These are phyloP conservation scores for Julus scanicus DNA, from an alignment of 2,888 invertebrate species.

Conservation along the genomic window DNA sequence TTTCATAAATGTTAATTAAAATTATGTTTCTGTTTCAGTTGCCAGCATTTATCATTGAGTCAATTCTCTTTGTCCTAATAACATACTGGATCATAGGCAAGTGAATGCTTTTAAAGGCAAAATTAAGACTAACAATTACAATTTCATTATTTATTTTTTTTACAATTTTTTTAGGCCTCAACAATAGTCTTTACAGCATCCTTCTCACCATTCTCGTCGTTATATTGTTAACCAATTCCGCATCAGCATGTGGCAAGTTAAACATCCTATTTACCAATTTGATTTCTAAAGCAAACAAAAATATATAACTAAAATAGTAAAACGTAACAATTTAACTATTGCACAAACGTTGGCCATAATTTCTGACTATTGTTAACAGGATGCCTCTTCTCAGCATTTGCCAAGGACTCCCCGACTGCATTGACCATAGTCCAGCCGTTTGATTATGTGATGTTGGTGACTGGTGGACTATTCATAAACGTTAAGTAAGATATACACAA, in stretches of 20 bases:
- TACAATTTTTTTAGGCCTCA: slow-evolving; percentile 55
- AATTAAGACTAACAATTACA: background rate
- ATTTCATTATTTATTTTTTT: background rate
- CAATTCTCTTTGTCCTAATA: slow-evolving; percentile 81
- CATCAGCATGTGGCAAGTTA: slow-evolving; percentile 83
- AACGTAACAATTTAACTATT: too few relatives aligned
- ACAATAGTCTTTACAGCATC: slow-evolving; percentile 74
- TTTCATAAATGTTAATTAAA: too few relatives aligned
- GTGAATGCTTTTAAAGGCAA: slow-evolving; percentile 59
- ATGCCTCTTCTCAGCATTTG: slow-evolving; percentile 85
- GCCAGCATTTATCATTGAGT: slow-evolving; percentile 86
- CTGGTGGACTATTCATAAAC: slow-evolving; percentile 85
- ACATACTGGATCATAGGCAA: slow-evolving; percentile 91
- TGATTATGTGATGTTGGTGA: slow-evolving; percentile 87
- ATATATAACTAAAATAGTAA: background rate
- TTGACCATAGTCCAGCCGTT: slow-evolving; percentile 88
- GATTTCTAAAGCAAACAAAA: background rate
- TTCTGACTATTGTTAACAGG: slow-evolving; percentile 69
- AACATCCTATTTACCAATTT: background rate
- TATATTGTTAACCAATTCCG: slow-evolving; percentile 84
- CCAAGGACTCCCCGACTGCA: slow-evolving; percentile 81
- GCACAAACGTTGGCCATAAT: slow-evolving; percentile 56
- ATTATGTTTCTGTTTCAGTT: slow-evolving; percentile 70
- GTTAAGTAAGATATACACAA: slow-evolving; percentile 72
- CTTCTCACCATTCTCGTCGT: slow-evolving; percentile 76